Conservation (phyloP, 2,797 vertebrate genomes). For the Hypotaenidia philippensis region DNA sequence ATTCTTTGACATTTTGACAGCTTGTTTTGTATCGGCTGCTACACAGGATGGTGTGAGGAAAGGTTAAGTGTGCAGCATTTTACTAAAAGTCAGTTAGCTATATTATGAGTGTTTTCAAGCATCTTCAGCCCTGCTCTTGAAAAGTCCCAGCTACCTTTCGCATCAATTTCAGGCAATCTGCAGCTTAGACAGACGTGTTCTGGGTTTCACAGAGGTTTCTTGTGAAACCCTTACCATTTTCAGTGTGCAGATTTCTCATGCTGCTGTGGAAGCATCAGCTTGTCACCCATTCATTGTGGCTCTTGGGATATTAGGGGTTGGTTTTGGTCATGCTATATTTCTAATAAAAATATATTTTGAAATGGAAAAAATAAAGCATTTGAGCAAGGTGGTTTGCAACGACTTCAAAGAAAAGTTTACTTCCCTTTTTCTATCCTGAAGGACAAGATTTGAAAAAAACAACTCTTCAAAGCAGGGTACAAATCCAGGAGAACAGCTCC, state of each 20-base stretch:
- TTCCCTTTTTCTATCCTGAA: neutral
- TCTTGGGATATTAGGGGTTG: neutral
- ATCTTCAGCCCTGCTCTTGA: neutral
- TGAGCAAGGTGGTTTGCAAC: neutral
- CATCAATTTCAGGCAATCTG: neutral
- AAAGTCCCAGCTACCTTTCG: neutral
- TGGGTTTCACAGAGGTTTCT: neutral
- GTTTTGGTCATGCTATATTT: neutral
- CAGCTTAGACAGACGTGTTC: neutral
- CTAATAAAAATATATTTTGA: neutral
- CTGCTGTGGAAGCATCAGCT: neutral
- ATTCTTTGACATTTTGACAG: slow-evolving; percentile 32
- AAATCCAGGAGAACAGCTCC: neutral
- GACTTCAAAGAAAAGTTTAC: neutral
- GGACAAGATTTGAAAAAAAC: neutral
- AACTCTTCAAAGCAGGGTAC: neutral
- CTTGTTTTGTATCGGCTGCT: slow-evolving; percentile 16
- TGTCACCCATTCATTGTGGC: neutral
- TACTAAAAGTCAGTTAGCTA: neutral
- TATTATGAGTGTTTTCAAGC: neutral
- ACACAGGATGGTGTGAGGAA: neutral
- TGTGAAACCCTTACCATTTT: neutral
- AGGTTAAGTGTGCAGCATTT: slow-evolving; percentile 2
- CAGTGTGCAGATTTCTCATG: neutral
- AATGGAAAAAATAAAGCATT: neutral